phyloP scores from a whole-genome alignment of 2,113 vertebrate species.

The Neotoma lepida region DNA sequence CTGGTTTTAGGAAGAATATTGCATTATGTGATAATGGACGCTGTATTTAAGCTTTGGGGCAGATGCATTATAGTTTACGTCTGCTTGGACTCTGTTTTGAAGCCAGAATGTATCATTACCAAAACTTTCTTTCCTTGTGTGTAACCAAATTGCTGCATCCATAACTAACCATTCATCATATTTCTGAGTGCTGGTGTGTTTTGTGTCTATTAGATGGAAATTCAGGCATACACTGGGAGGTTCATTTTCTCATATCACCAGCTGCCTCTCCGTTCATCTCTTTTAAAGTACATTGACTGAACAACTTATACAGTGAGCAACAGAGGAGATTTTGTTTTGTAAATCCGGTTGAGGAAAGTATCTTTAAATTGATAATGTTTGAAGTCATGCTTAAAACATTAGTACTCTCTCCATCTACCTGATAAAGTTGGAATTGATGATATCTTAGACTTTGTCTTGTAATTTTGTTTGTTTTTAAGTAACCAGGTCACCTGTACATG shows the following conservation, averaged over 20 bases:
- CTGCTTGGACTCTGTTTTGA: conserved; percentile 10
- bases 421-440: not conserved
- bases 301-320: not conserved
- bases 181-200: conserved; percentile 36
- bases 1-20: conserved; percentile 67
- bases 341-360: not conserved
- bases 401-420: not conserved
- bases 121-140: conserved; percentile 21
- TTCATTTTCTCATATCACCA: not conserved
- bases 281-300: not conserved
- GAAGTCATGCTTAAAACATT: not conserved
- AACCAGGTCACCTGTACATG: not conserved
- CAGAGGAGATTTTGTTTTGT: not conserved
- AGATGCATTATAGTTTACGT: conserved; percentile 49
- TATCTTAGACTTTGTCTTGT: not conserved
- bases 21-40: conserved; percentile 63
- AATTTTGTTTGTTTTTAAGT: fast-evolving
- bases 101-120: conserved; percentile 12
- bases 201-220: not conserved
- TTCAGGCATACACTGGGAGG: not conserved
- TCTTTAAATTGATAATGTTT: not conserved
- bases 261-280: not conserved
- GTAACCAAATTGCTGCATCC: not conserved
- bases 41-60: conserved; percentile 58
- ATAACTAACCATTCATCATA: not conserved